phyloP scores from a whole-genome alignment of 1,140 invertebrate genomes.

The Frieseomelitta varia region DNA sequence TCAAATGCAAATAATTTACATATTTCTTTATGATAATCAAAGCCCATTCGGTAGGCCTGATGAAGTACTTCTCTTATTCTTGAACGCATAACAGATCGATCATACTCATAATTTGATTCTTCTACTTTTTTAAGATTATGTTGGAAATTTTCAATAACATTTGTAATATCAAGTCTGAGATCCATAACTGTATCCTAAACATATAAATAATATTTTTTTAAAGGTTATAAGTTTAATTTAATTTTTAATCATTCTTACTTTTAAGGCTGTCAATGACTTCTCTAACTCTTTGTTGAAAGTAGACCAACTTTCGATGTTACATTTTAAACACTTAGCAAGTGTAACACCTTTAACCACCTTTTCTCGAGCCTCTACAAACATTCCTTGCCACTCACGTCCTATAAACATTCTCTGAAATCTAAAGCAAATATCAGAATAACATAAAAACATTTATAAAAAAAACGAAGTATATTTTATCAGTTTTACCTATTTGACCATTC shows the following conservation, averaged over 20 bases:
- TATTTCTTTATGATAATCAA: conserved; percentile 94
- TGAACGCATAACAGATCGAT: conserved; percentile 81
- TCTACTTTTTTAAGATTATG: conserved; percentile 73
- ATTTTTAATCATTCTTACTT: conserved; percentile 78
- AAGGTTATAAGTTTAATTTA: conserved; percentile 25
- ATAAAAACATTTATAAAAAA: conserved; percentile 20
- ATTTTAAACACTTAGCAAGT: conserved; percentile 90
- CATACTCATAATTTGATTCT: conserved; percentile 71
- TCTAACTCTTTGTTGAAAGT: conserved; percentile 81
- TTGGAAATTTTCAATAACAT: conserved; percentile 86
- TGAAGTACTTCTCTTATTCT: conserved; percentile 91
- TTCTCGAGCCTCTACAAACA: conserved; percentile 91
- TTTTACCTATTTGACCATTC: conserved; percentile 63
- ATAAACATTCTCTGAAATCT: conserved; percentile 86
- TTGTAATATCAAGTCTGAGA: conserved; percentile 84
- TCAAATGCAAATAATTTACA: conserved; percentile 84
- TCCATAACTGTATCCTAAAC: conserved; percentile 84
- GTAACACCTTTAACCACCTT: conserved; percentile 89
- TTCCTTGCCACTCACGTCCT: conserved; percentile 89
- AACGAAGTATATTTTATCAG: conserved; percentile 10
- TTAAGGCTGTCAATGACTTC: conserved; percentile 85
- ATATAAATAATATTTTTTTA: neutral
- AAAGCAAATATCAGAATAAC: conserved; percentile 61
- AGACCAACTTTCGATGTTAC: conserved; percentile 85
- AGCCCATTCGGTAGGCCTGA: conserved; percentile 94